Percentiles rank a stretch among this genome's conserved stretches.
Evolutionary conservation across 1,140 invertebrate genomes (phyloP).

Genomic region (Dufourea novaeangliae): DNA sequence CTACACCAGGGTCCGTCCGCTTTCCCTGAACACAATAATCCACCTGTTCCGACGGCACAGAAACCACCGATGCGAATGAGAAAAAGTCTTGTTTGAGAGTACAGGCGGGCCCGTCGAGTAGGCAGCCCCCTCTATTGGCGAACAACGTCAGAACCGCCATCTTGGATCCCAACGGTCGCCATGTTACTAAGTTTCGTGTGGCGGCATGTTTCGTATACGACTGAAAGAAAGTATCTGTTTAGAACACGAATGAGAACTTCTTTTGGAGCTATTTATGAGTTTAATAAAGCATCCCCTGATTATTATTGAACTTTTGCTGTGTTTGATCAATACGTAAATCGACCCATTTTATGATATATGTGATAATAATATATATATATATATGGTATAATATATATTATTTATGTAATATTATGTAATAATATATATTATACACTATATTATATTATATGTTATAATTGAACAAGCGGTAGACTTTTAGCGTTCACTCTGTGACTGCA

Average conservation of each 20-base stretch:
- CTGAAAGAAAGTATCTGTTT: not conserved
- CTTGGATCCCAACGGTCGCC: not conserved
- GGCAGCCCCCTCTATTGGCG: constrained; percentile 19
- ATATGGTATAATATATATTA: too few species aligned
- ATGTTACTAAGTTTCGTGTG: not conserved
- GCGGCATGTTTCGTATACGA: constrained; percentile 22
- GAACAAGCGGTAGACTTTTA: too few species aligned
- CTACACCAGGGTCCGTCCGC: constrained; percentile 37
- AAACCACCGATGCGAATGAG: constrained; percentile 62
- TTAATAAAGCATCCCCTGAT: not conserved
- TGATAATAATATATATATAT: too few species aligned
- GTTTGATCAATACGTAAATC: not conserved
- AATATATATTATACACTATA: too few species aligned
- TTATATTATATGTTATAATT: too few species aligned
- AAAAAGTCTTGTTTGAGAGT: constrained; percentile 56
- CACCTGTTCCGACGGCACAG: constrained; percentile 65
- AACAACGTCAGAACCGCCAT: not conserved
- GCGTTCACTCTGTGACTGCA: too few species aligned
- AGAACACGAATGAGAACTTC: not conserved
- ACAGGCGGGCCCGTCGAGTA: constrained; percentile 34
- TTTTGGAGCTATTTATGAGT: too few species aligned
- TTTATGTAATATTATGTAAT: too few species aligned
- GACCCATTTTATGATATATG: not conserved
- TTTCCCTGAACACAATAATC: constrained; percentile 63
- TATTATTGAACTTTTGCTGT: not conserved